These are phyloP conservation scores for Campoletis sonorensis DNA, from an alignment of 1,140 invertebrate genomes.

Conservation along the genomic window DNA sequence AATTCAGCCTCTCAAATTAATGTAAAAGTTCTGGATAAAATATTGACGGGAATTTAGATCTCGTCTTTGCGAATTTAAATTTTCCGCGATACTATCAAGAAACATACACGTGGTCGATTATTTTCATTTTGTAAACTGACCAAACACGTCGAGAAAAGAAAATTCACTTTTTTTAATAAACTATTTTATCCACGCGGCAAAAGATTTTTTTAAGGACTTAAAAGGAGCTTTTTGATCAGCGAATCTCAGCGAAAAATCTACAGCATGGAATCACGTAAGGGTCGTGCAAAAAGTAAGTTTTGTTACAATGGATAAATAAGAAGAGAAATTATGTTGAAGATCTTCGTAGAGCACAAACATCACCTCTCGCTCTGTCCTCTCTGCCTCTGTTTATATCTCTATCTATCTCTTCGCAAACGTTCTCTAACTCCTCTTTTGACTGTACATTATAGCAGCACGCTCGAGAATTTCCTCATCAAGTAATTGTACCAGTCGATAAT, in stretches of 20 bases:
- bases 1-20: too few species aligned
- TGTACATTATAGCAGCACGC: conserved; percentile 43
- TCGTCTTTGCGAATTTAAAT: too few species aligned
- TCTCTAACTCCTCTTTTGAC: conserved; percentile 45
- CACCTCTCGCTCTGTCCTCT: conserved; percentile 27
- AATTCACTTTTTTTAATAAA: background rate
- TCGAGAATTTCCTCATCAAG: conserved; percentile 52
- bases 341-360: conserved; percentile 35
- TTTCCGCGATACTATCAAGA: too few species aligned
- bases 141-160: background rate
- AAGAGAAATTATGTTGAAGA: conserved; percentile 19
- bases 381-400: conserved; percentile 26
- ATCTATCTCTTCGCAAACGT: conserved; percentile 30
- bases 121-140: background rate
- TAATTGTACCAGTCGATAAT: conserved; percentile 49
- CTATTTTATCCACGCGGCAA: too few species aligned
- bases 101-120: too few species aligned
- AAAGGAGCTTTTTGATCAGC: conserved; percentile 15
- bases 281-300: conserved; percentile 73
- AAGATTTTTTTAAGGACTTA: background rate
- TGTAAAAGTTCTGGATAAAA: too few species aligned
- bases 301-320: conserved; percentile 34
- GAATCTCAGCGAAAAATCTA: conserved; percentile 14
- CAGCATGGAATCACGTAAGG: conserved; percentile 59
- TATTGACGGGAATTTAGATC: too few species aligned